Evolutionary conservation across 2,888 invertebrate genomes (phyloP), one percentile per base, ranked within the genome.

Genomic region (Drosophila koepferae): DNA sequence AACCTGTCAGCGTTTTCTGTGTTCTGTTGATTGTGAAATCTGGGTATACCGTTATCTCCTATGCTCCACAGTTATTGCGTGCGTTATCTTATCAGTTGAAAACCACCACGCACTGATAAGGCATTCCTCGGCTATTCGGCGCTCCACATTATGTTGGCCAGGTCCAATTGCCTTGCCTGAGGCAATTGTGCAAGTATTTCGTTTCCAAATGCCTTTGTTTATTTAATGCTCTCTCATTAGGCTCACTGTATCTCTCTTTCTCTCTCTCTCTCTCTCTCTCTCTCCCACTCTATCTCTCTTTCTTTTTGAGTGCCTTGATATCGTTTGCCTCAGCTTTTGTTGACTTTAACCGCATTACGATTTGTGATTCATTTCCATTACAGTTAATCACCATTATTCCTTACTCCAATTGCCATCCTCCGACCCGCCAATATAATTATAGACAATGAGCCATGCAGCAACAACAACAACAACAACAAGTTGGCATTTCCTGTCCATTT

Each of bases 21-120:
- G 0, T 38, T 36, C 16, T n/a, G 23, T 65, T 74, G 77, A 87
- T 90, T 89, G 86, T 88, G 88, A 89, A 91, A 91, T 76, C 73
- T 71, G 67, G 51, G 31, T 63, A 5, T 16, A 2, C 14, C 59
- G 58, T 78, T 82, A 87, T 88, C 77, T 58, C 58, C 63, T 86
- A 87, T 87, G 69, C 82, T 71, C 64, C 34, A 61, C 44, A 54
- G 34, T 40, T 28, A 54, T 40, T 41, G 67, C 6, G 63, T 77
- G 78, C 16, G 38, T 16, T 54, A 54, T 85, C 85, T 85, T 70
- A 85, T 85, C 85, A 59, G 28, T 12, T 18, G 58, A 62, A 62
- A 60, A 65, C 31, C n/a, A 56, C 81, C 59, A 75, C 73, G 69
- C 77, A 80, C 72, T 68, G 89, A 87, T 89, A 86, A 71, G 68